Evolutionary conservation across 2,888 invertebrate species (phyloP), one percentile per base, ranked within the genome.

Genomic region (Agrotis segetum): DNA sequence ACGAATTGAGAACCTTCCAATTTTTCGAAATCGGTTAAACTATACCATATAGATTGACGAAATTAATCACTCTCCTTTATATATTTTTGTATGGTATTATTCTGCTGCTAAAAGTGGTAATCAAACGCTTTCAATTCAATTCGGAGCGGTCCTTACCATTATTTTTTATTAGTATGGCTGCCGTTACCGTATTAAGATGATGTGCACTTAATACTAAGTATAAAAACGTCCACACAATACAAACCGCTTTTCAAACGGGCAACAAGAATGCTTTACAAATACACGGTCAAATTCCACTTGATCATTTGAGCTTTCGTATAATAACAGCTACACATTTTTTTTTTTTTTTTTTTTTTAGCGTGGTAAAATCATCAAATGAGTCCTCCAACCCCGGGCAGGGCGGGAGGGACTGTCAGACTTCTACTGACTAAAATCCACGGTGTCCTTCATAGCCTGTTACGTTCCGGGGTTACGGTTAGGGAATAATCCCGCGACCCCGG

Each of bases 141-240:
- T 83, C 78, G 53, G 59, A 73, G 67, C 67, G 74, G 65, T 67
- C 75, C 67, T 68, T 55, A 49, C 70, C 70, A 74, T 85, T 82
- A 71, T 68, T 81, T 84, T 86, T 87, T 85, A 85, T 85, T 74
- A 75, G 24, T 47, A 75, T 79, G 46, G 68, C 63, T 55, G 50
- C 74, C 63, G 56, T 65, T 78, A 79, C 64, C 56, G 21, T 62
- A 62, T 60, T 59, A 72, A 40, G 63, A 79, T 70, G 68, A 83
- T 74, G 63, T 67, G 58, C 65, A 60, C 59, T 46, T 65, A n/a
- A 19, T 61, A 62, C 65, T 67, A 77, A 19, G 19, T 63, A 66
- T 64, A 71, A 79, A 71, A 77, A 67, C 52, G 55, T 24, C 53
- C 58, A 24, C 5, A 71, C 70, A 70, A 56, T 66, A 68, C 34